These are phyloP conservation scores for Lottia gigantea DNA, from an alignment of 2,888 invertebrate species.

Conservation along the genomic window DNA sequence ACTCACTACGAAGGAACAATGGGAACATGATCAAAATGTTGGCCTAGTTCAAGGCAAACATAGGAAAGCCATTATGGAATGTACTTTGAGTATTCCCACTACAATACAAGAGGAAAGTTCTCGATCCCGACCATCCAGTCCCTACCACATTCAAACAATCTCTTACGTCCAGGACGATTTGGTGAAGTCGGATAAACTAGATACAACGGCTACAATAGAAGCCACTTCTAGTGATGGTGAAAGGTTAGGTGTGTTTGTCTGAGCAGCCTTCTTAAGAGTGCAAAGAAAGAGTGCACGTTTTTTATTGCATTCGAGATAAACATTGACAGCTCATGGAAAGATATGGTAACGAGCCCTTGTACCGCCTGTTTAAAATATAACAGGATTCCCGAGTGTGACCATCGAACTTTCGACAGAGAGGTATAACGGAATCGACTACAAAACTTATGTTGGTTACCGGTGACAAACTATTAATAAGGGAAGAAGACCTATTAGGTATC, in stretches of 20 bases:
- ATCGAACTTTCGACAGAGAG: too few species aligned
- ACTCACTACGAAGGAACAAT: slow-evolving; percentile 2
- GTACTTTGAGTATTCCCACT: slow-evolving; percentile 47
- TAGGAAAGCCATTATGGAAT: slow-evolving; percentile 40
- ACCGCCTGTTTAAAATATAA: too few species aligned
- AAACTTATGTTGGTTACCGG: too few species aligned
- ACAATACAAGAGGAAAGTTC: slow-evolving; percentile 54
- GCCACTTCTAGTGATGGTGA: not conserved
- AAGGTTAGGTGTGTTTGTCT: not conserved
- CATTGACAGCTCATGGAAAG: too few species aligned
- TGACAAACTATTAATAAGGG: too few species aligned
- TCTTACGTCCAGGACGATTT: not conserved
- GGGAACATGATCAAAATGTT: not conserved
- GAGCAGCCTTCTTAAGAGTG: not conserved
- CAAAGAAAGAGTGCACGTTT: too few species aligned
- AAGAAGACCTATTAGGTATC: too few species aligned
- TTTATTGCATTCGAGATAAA: too few species aligned
- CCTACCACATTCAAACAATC: slow-evolving; percentile 12
- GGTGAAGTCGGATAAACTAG: not conserved
- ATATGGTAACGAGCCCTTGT: too few species aligned
- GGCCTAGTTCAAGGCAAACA: slow-evolving; percentile 18
- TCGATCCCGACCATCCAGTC: slow-evolving; percentile 38
- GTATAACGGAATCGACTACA: too few species aligned
- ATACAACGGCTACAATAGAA: not conserved
- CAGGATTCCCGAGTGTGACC: too few species aligned